Percentiles rank a stretch among this genome's conserved stretches.
phyloP scores from a whole-genome alignment of 2,113 vertebrate genomes.

The Acanthochromis polyacanthus region DNA sequence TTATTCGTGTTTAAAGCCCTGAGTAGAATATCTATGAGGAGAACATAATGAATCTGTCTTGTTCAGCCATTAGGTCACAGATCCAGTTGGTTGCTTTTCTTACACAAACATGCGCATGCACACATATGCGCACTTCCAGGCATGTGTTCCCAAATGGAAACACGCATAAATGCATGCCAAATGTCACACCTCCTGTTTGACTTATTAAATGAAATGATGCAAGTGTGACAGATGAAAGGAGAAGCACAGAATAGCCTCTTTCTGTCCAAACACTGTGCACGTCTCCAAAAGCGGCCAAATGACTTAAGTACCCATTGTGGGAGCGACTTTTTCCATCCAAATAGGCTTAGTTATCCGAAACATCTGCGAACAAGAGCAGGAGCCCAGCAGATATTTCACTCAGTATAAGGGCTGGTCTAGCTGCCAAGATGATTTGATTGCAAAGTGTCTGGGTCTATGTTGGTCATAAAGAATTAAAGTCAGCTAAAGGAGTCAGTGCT shows the following conservation, averaged over 20 bases:
- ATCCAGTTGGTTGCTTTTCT: slow-evolving; percentile 51
- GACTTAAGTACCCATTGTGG: slow-evolving; percentile 33
- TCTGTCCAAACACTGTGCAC: slow-evolving; percentile 37
- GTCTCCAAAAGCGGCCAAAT: slow-evolving; percentile 30
- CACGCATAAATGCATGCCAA: neutral
- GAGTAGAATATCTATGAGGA: slow-evolving; percentile 40
- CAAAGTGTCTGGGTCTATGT: slow-evolving; percentile 42
- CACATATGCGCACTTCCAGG: neutral
- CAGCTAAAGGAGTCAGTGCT: slow-evolving; percentile 24
- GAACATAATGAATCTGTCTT: slow-evolving; percentile 53
- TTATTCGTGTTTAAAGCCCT: slow-evolving; percentile 50
- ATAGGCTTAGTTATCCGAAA: slow-evolving; percentile 68
- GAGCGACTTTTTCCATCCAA: slow-evolving; percentile 59
- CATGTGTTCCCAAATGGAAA: slow-evolving; percentile 14
- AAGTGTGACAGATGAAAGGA: slow-evolving; percentile 28
- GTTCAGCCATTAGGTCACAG: slow-evolving; percentile 45
- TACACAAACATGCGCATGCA: slow-evolving; percentile 4
- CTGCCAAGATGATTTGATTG: slow-evolving; percentile 59
- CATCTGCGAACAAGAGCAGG: slow-evolving; percentile 60
- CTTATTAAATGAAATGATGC: slow-evolving; percentile 25
- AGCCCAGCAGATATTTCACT: slow-evolving; percentile 46
- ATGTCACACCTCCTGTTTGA: slow-evolving; percentile 21
- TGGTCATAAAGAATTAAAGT: slow-evolving; percentile 56
- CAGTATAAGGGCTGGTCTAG: slow-evolving; percentile 23
- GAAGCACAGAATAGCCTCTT: neutral